Evolutionary conservation across 2,888 invertebrate genomes (phyloP).

Genomic region (Diarsia rubi): DNA sequence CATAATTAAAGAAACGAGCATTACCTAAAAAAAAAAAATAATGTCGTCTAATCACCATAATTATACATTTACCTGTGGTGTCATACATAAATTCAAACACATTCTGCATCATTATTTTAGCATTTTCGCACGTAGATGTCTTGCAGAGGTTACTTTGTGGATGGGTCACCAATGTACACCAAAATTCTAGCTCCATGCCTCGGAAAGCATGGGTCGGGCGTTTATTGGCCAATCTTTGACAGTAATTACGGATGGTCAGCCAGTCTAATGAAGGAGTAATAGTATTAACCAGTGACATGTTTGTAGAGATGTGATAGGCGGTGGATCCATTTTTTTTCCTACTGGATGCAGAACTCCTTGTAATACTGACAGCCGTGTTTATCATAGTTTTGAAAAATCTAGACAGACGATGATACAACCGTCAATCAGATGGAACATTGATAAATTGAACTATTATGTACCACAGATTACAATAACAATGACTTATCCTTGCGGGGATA

Average conservation of each 20-base stretch:
- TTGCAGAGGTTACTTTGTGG: neutral
- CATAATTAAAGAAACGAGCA: neutral
- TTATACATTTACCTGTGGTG: neutral
- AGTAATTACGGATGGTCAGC: neutral
- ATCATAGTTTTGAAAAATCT: neutral
- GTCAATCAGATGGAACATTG: neutral
- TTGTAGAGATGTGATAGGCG: too few relatives aligned
- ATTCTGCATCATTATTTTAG: neutral
- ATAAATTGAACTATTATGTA: conserved; percentile 18
- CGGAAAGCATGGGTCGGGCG: neutral
- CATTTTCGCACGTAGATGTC: too few relatives aligned
- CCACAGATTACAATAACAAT: conserved; percentile 7
- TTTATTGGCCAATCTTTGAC: neutral
- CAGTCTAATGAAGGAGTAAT: too few relatives aligned
- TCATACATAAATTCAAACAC: neutral
- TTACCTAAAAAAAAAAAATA: neutral
- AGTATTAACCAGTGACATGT: too few relatives aligned
- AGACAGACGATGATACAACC: neutral
- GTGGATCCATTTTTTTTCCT: neutral
- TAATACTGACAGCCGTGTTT: neutral
- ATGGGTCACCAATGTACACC: neutral
- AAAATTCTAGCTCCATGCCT: neutral
- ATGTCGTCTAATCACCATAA: neutral
- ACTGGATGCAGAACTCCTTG: neutral
- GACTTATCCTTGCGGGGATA: conserved; percentile 33